Base-by-base conservation (phyloP, 1,140 invertebrate species). In the Steinernema khuongi region DNA sequence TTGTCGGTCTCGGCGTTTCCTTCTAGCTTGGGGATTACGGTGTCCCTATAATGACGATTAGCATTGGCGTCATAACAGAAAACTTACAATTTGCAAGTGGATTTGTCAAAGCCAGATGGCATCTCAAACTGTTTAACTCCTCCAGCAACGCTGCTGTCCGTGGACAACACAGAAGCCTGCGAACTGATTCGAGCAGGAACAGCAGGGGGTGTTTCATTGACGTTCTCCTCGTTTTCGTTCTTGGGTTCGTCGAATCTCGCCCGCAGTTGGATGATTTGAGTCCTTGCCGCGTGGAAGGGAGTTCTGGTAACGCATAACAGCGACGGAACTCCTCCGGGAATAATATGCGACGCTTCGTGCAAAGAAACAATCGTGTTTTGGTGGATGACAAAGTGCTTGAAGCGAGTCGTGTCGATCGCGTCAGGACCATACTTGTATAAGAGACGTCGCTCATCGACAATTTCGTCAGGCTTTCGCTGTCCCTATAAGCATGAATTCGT, bases 1-100 rank as follows among this genome's bases (percentile, higher is more conserved):
- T 88, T 88, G 50, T 83, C 81, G 32, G 89, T 89, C 67, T 87
- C 89, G 74, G 90, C 87, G n/a, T 92, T 88, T 0, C 89, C 89
- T 68, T 93, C 91, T 44, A 94, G 86, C 33, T 88, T 89, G 1
- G 92, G 92, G 84, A 94, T 92, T 29, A 92, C 92, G 73, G 90
- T 89, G 80, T 94, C 92, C n/a, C 92, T 92, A 80, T 67, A 79
- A 81, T 71, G 71, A 73, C 4, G 32, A 71, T 31, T 41, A 81
- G 31, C 68, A 26, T 14, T 19, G 22, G 31, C 32, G 7, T 29
- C 68, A 43, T 70, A 30, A 28, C 14, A n/a, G 18, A n/a, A 41
- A 30, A 89, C 90, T 89, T 88, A 93, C 91, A 91, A 90, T 88
- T 91, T 91, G 79, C 92, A 93, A 17, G 89, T 88, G 31, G 77